These are phyloP conservation scores for Tyria jacobaeae DNA, from an alignment of 2,888 invertebrate genomes.

Conservation along the genomic window DNA sequence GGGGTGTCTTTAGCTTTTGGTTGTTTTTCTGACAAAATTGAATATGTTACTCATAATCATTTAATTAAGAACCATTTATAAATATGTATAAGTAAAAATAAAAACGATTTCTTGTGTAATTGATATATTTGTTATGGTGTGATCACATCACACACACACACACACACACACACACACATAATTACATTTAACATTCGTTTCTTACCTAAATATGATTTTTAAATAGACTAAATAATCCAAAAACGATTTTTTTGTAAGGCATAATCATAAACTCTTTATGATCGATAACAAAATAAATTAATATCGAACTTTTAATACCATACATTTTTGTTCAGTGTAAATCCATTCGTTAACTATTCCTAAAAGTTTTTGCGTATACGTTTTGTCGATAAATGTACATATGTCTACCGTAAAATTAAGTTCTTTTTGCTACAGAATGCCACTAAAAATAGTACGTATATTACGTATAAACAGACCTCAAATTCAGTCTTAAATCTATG, in stretches of 20 bases:
- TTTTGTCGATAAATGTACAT: slow-evolving; percentile 58
- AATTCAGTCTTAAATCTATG: slow-evolving; percentile 30
- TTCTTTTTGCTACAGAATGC: slow-evolving; percentile 65
- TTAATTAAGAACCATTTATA: background rate
- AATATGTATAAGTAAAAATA: too few species aligned
- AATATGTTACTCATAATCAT: background rate
- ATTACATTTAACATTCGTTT: too few species aligned
- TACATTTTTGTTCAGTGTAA: background rate
- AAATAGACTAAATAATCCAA: too few species aligned
- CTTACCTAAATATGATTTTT: too few species aligned
- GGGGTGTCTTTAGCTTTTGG: background rate
- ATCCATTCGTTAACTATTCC: slow-evolving; percentile 28
- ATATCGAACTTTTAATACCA: too few species aligned
- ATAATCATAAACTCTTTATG: too few species aligned
- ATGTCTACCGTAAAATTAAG: slow-evolving; percentile 73
- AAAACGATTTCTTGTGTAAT: too few species aligned
- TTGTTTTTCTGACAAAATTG: background rate
- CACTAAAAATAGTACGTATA: slow-evolving; percentile 52
- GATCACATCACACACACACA: too few species aligned
- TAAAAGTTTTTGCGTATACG: slow-evolving; percentile 46
- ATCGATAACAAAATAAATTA: too few species aligned
- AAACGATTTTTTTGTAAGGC: too few species aligned
- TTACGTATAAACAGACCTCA: slow-evolving; percentile 34
- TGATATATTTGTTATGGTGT: too few species aligned
- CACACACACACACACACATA: too few species aligned